Base-by-base conservation (phyloP, 2,888 invertebrate genomes). In the Sepioteuthis lessoniana region DNA sequence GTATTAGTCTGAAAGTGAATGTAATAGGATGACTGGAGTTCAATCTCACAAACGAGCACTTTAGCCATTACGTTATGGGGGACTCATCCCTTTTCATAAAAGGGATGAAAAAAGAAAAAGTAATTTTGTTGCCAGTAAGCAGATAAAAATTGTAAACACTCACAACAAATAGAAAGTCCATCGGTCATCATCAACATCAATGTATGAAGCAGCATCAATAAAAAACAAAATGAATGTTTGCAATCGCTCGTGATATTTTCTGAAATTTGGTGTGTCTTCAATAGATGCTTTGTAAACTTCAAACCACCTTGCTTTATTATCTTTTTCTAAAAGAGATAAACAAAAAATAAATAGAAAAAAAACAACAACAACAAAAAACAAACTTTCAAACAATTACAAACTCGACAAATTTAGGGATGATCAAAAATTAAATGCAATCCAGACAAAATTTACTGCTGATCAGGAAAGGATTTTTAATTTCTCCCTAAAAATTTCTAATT, bases 171-270 rank as follows among this genome's bases (percentile, higher is more conserved):
- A 97, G 95, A 96, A 97, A 25, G 94, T 95, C 99, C 99, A 99
- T 95, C 98, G 98, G 31, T 98, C 98, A 97, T 99, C 99, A 97
- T 98, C 98, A 8, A 98, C 98, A 97, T 99, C 99, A 95, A 99
- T 98, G 96, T 98, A 99, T 76, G 98, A 98, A 0, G 99, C 99
- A 31, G 99, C 99, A 98, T 99, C 99, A 95, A 99, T 99, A 97
- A 98, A 99, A 98, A 99, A 99, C 94, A 99, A 97, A 25, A 99
- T 98, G 96, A 99, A 98, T 0, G 99, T 98, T 97, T 99, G 99
- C 95, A 99, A 97, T 94, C 98, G 98, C 95, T 98, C 98, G 97
- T 99, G 99, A 97, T 98, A 99, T 10, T 98, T 98, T 47, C 98
- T 97, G 97, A 99, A 99, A 0, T 98, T 98, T 0, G 98, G 98